Evolutionary conservation across 2,797 vertebrate genomes (phyloP).

Genomic region (Saguinus oedipus): DNA sequence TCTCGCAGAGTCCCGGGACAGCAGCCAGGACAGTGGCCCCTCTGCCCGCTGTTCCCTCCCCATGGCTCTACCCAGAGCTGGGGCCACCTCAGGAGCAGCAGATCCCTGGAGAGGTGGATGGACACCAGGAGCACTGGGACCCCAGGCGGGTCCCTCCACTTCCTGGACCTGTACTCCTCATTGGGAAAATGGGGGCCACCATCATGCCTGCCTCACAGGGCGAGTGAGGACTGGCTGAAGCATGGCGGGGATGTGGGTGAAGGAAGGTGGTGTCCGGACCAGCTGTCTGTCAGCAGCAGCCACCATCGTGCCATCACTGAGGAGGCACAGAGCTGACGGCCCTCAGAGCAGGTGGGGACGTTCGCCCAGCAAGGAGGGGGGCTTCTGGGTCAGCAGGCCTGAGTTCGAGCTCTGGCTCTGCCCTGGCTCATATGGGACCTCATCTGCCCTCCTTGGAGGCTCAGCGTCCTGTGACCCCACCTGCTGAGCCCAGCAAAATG

Average conservation of each 20-base stretch:
- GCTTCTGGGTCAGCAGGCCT: not conserved
- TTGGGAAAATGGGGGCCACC: not conserved
- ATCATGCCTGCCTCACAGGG: not conserved
- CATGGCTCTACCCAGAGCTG: not conserved
- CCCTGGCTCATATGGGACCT: not conserved
- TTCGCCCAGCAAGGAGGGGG: not conserved
- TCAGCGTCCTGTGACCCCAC: not conserved
- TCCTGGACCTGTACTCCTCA: not conserved
- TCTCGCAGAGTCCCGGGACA: no score
- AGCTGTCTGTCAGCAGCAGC: not conserved
- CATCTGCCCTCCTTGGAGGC: not conserved
- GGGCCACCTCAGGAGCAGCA: not conserved
- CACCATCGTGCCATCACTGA: not conserved
- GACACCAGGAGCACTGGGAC: no score
- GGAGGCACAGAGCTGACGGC: accelerated
- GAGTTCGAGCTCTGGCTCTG: not conserved
- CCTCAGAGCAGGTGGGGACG: no score
- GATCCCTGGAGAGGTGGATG: not conserved
- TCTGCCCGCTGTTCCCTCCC: not conserved
- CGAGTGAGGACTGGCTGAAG: not conserved
- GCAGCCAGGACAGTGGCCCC: not conserved
- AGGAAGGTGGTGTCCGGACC: accelerated
- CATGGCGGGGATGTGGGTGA: not conserved
- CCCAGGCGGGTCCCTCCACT: no score
- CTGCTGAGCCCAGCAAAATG: no score